Conservation (phyloP, 1,140 invertebrate genomes). For the Papilio polytes region DNA sequence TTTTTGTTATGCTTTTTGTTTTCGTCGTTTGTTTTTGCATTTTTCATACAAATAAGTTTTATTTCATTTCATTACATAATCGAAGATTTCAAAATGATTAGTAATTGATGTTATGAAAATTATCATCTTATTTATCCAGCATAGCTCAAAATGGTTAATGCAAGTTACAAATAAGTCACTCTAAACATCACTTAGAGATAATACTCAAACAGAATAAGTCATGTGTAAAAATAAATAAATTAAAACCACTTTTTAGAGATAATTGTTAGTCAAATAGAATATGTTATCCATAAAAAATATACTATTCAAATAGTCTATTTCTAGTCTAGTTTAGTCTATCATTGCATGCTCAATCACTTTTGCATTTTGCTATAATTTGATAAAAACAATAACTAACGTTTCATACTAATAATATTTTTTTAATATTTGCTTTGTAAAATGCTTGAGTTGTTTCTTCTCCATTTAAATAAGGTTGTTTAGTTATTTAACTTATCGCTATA, state of each 20-base stretch:
- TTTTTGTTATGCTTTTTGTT: slow-evolving; percentile 40
- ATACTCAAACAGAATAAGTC: too few relatives aligned
- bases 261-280: background rate
- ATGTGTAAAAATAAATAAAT: too few relatives aligned
- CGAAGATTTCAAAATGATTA: background rate
- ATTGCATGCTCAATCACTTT: background rate
- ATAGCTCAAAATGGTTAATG: too few relatives aligned
- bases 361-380: background rate
- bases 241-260: too few relatives aligned
- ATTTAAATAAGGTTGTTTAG: background rate
- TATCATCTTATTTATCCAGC: too few relatives aligned
- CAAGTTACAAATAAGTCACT: too few relatives aligned
- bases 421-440: background rate
- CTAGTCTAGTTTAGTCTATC: too few relatives aligned
- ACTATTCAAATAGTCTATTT: background rate
- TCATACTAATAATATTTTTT: background rate
- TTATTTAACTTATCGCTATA: background rate
- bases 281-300: background rate
- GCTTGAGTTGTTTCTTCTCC: background rate
- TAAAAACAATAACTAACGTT: background rate
- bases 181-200: too few relatives aligned
- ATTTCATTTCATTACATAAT: background rate
- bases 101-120: background rate
- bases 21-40: slow-evolving; percentile 18
- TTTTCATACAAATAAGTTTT: background rate